Evolutionary conservation across 2,113 vertebrate genomes (phyloP), one percentile per base, ranked within the genome.

Genomic region (Craseonycteris thonglongyai): DNA sequence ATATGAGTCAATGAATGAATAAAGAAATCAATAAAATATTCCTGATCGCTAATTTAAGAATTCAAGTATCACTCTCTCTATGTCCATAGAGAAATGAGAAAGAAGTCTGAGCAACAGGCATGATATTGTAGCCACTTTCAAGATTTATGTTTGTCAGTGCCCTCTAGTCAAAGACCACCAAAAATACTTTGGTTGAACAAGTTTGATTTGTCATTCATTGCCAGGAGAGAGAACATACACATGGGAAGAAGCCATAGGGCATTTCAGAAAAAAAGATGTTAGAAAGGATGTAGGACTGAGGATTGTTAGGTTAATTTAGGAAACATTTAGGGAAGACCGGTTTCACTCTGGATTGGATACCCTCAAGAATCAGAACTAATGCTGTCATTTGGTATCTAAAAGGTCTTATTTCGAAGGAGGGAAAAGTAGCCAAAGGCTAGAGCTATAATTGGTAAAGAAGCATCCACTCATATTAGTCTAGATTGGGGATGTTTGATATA

Each of bases 361-460:
- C 33, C 26, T 79, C 8, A 80, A 38, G 63, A 92, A 45, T 5
- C 66, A 28, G 16, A 35, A 33, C 14, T 38, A 28, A 54, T 71
- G 16, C 40, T 86, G 11, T 30, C 2, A 54, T 13, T 28, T 26
- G 42, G 2, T 69, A 51, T 82, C 54, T 91, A 33, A 63, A 79
- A 94, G 63, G 49, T 51, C 61, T 94, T 68, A 61, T 79, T 79
- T 75, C 74, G 33, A 47, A 90, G 6, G n/a, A 95, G 47, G 22
- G 65, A 84, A 92, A 18, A 71, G 16, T 30, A 30, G n/a, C 14
- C n/a, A 68, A 75, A 49, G 42, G 63, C 26, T 86, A 63, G 61
- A 58, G 15, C 2, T 47, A 7, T 56, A 94, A 56, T 38, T 88
- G 86, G 11, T 49, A 16, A 61, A 38, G 58, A 35, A 81, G 30